Evolutionary conservation across 2,797 vertebrate genomes (phyloP), one percentile per base, ranked within the genome.

Genomic region (Muscicapa striata): DNA sequence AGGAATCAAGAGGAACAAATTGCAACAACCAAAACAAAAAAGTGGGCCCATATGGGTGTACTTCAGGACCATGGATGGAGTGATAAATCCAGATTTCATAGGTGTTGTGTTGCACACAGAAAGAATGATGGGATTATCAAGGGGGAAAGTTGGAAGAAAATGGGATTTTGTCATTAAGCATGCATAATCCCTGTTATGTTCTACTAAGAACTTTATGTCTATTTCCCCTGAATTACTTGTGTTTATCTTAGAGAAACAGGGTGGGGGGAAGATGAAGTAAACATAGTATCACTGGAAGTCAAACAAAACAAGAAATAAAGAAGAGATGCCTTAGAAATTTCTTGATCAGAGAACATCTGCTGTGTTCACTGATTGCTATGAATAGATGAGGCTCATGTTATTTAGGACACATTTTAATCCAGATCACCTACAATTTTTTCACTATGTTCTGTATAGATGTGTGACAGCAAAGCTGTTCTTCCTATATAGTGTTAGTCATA

Each of bases 1-100:
- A 19, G 36, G 27, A 58, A 18, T n/a, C 36, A 52, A 70, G 61
- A 89, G 15, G 18, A 85, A 34, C n/a, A 75, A 75, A 72, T 26
- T 30, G 30, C 41, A 72, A 27, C 34, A 57, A 84, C 43, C 22
- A 66, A 82, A 76, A 34, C 7, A 69, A 59, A 63, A 36, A 18
- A 51, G 13, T 36, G 20, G 8, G 22, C 29, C 34, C 7, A 7
- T 11, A 38, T 2, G 6, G 26, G 12, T 0, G 0, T 54, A 45
- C 26, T 34, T 83, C 2, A 8, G 30, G n/a, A 30, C 63, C 49
- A 30, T 0, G 5, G 61, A 41, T 0, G 0, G 22, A 63, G 32
- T 22, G 26, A 81, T 58, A 91, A 86, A 75, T 45, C 3, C 18
- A 22, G 36, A 48, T 69, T 83, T 89, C 58, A 26, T 13, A 73